phyloP scores from a whole-genome alignment of 2,113 vertebrate genomes.

The Tinamus guttatus region DNA sequence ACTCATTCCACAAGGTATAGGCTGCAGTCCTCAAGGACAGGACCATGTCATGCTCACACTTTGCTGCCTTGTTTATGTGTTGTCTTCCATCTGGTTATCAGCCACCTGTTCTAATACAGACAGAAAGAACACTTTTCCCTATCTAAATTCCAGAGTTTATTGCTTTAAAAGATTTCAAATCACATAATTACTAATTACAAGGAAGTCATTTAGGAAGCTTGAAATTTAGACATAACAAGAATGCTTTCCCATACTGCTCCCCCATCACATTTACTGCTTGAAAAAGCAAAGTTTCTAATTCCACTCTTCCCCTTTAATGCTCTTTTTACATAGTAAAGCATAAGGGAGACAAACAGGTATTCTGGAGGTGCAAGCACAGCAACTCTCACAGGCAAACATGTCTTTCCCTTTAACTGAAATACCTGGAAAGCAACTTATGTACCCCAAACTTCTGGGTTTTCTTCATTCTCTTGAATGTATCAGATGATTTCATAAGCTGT shows the following conservation, averaged over 20 bases:
- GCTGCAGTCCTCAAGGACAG: not conserved
- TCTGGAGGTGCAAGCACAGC: not conserved
- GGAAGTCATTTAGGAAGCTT: not conserved
- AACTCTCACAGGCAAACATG: not conserved
- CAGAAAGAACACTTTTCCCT: not conserved
- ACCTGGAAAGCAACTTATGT: not conserved
- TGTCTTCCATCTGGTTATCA: not conserved
- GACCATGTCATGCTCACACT: not conserved
- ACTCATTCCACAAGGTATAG: not conserved
- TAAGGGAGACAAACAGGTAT: not conserved
- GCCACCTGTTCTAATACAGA: not conserved
- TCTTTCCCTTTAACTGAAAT: not conserved
- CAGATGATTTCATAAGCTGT: not conserved
- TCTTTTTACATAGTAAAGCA: not conserved
- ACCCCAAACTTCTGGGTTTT: not conserved
- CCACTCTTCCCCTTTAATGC: not conserved
- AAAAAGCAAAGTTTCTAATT: not conserved
- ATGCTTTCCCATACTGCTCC: not conserved
- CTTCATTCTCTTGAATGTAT: not conserved
- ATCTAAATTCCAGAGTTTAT: not conserved
- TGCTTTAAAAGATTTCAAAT: not conserved
- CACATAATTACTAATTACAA: not conserved
- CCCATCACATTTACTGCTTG: fast-evolving
- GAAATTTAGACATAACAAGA: not conserved
- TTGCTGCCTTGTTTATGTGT: not conserved